Evolutionary conservation across 2,113 vertebrate genomes (phyloP).

Genomic region (Aegypius monachus): DNA sequence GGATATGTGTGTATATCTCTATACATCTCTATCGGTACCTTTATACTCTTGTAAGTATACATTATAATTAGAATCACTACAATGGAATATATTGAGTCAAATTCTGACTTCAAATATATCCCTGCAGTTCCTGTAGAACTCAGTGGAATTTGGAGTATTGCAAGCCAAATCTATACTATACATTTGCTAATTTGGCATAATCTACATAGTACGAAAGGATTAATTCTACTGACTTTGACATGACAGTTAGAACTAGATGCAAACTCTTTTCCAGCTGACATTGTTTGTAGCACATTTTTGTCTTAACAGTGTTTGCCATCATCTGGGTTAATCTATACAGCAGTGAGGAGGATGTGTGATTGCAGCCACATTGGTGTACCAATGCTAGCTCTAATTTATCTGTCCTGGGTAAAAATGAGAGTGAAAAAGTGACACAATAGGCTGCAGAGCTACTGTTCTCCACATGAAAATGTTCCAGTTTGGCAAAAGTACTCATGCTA

Average conservation of each 20-base stretch:
- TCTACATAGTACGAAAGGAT: not conserved
- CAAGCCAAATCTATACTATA: not conserved
- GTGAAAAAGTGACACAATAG: not conserved
- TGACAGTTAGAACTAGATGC: not conserved
- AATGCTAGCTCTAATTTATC: not conserved
- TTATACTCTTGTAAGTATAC: not conserved
- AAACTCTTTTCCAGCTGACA: not conserved
- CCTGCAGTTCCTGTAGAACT: not conserved
- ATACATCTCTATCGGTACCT: not conserved
- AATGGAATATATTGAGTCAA: not conserved
- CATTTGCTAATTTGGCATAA: not conserved
- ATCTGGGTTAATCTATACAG: not conserved
- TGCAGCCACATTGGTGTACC: not conserved
- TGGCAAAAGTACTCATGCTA: not conserved
- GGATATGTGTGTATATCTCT: not conserved
- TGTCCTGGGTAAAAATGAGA: not conserved
- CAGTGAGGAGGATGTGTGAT: not conserved
- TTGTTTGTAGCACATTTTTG: not conserved
- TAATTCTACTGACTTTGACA: not conserved
- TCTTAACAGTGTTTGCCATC: not conserved
- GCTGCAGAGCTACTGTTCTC: not conserved
- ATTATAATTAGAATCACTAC: not conserved
- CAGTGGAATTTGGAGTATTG: not conserved
- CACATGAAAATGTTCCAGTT: not conserved
- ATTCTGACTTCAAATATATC: not conserved